A percentile compares a stretch with the other conserved stretches of the same genome.
Conservation (phyloP, 2,888 invertebrate species). For the Acanthosepion lycidas region DNA sequence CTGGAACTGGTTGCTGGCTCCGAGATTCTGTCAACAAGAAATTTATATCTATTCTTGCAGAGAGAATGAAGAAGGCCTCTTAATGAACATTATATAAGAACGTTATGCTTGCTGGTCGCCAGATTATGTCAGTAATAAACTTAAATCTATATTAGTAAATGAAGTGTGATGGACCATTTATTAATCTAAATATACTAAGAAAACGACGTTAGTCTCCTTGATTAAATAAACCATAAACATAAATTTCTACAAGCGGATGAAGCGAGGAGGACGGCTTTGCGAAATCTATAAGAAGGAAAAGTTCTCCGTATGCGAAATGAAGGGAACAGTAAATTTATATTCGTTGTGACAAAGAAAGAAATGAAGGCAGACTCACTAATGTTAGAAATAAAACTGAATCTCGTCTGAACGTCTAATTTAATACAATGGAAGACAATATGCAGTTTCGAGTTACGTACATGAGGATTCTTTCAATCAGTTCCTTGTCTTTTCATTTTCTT, state of each 20-base stretch:
- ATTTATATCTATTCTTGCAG: background rate
- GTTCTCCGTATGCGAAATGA: background rate
- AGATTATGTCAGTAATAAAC: background rate
- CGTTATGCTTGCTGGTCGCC: background rate
- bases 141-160: background rate
- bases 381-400: too few species aligned
- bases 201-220: background rate
- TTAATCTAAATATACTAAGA: background rate
- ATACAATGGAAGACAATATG: too few species aligned
- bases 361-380: too few species aligned
- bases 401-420: too few species aligned
- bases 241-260: background rate
- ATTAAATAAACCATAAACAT: background rate
- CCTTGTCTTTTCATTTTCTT: too few species aligned
- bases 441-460: too few species aligned
- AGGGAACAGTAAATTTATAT: background rate
- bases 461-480: too few species aligned
- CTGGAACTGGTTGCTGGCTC: background rate
- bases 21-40: background rate
- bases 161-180: background rate
- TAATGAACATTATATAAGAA: background rate
- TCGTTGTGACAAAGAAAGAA: too few species aligned
- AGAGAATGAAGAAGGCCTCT: background rate
- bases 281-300: background rate
- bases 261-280: background rate